Conservation (phyloP, 2,888 invertebrate genomes). For the Hymenopus coronatus region DNA sequence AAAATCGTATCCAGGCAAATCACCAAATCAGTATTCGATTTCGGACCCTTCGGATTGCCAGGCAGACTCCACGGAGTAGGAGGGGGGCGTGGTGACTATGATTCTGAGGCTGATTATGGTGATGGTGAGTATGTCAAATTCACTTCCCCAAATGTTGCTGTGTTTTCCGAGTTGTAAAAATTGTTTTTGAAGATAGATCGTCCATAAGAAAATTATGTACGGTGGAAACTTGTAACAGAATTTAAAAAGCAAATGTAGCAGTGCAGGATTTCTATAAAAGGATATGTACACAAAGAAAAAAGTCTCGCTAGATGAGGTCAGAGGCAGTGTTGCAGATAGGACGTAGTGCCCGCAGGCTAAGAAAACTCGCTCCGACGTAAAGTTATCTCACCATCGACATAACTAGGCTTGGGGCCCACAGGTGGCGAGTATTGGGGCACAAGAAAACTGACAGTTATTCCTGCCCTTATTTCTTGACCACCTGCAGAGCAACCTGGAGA, state of each 20-base stretch:
- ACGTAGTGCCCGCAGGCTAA: not conserved
- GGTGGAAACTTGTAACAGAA: not conserved
- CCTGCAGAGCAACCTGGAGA: not conserved
- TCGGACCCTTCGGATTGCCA: too few relatives aligned
- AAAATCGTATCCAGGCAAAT: too few relatives aligned
- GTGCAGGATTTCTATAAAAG: not conserved
- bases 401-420: not conserved
- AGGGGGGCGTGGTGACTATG: too few relatives aligned
- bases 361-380: not conserved
- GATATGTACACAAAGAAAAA: not conserved
- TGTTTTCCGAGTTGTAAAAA: too few relatives aligned
- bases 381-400: not conserved
- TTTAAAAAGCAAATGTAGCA: not conserved
- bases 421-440: not conserved
- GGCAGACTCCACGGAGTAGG: too few relatives aligned
- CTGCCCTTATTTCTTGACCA: not conserved
- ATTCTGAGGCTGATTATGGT: too few relatives aligned
- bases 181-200: too few relatives aligned
- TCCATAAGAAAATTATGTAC: not conserved
- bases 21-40: too few relatives aligned
- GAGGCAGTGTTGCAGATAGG: not conserved
- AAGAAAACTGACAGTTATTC: not conserved
- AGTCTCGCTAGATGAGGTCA: not conserved
- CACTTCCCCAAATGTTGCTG: too few relatives aligned
- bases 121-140: too few relatives aligned